Base-by-base conservation (phyloP, 1,140 invertebrate species). In the Drosophila tani region DNA sequence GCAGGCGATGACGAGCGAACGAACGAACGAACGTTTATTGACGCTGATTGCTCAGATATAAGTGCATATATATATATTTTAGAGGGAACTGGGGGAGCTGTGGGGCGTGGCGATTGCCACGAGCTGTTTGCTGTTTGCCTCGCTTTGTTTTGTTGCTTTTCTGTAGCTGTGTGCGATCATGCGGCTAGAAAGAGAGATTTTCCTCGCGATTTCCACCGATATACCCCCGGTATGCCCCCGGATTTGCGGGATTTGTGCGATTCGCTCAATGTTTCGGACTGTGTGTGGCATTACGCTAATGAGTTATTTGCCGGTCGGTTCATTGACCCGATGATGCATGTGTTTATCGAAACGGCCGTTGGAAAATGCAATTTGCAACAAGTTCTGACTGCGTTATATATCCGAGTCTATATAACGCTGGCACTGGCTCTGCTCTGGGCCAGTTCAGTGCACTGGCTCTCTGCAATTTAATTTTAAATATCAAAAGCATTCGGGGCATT, bases 401-500 rank as follows among this genome's bases (percentile, higher is more conserved):
- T n/a, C 1, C 24, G 19, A n/a, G 11, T 27, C 19, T 21, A 40
- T 29, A 50, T 27, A 38, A 12, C 35, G 35, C 6, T 21, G 19
- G 6, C 19, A 12, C 35, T 35, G 19, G 12, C 40, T 8, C 7
- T 8, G 7, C 27, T 49, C 47, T 45, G 43, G 32, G 43, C 35
- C 75, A 70, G 71, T 81, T 81, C 79, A 76, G 55, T 71, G 79
- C 65, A 53, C 63, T 59, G 66, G 35, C 69, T 56, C 69, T 56
- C 29, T 66, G 66, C 68, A 63, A 50, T 73, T 53, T 51, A 70
- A 67, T 62, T 69, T 47, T 56, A 64, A 75, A 77, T 84, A 83
- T 78, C 82, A 78, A 82, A 82, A 71, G 66, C 76, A 83, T 83
- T 83, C 60, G 70, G 32, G 77, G 77, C 73, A 83, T 83, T 83